Conservation (phyloP, 30 jellyfish, hydroid and myxozoan genomes). For the Aurelia aurita region DNA sequence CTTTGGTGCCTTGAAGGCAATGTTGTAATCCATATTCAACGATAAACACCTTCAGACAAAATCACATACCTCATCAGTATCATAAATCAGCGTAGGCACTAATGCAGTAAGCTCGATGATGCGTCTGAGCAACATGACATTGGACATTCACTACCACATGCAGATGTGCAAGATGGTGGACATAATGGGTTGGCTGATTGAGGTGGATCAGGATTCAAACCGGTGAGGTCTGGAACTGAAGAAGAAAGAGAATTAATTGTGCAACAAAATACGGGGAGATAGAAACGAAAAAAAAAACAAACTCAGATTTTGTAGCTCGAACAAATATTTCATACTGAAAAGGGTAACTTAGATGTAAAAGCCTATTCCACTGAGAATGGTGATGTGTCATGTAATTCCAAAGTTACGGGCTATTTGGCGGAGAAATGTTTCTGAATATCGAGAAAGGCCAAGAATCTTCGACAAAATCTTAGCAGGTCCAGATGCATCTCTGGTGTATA, state of each 20-base stretch:
- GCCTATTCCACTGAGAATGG: neutral
- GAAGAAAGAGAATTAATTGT: neutral
- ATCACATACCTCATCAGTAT: no score
- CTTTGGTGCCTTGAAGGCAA: no score
- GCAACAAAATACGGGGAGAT: neutral
- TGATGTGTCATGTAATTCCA: no score
- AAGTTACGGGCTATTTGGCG: no score
- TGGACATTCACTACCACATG: conserved; percentile 61
- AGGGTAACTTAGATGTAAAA: neutral
- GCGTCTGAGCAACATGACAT: conserved; percentile 70
- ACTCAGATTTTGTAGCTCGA: neutral
- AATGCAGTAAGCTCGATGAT: conserved; percentile 66
- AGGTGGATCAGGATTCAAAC: conserved; percentile 19
- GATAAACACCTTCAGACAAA: no score
- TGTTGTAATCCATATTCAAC: no score
- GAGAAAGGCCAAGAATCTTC: no score
- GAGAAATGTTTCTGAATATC: no score
- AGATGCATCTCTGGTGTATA: no score
- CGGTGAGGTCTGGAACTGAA: conserved; percentile 45
- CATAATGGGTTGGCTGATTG: conserved; percentile 15
- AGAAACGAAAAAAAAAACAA: neutral
- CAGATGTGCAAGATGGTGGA: conserved; percentile 48
- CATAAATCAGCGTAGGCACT: neutral
- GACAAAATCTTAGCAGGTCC: no score
- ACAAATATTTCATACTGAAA: neutral